phyloP scores from a whole-genome alignment of 2,113 vertebrate species.

The Macaca nemestrina region DNA sequence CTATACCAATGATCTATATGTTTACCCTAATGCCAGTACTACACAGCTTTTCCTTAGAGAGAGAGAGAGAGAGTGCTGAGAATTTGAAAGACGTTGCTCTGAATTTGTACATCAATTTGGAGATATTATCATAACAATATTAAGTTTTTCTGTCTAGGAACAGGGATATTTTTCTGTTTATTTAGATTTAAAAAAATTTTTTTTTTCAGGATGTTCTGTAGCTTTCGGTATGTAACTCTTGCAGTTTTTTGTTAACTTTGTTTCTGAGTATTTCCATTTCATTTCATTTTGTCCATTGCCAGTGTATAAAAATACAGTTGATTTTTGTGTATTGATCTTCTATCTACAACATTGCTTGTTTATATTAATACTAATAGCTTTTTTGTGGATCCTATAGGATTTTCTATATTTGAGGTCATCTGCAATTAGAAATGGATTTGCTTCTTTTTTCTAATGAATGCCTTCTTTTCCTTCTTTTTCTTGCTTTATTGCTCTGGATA shows the following conservation, averaged over 20 bases:
- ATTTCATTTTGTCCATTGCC: neutral
- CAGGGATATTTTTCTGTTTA: neutral
- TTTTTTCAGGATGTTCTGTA: neutral
- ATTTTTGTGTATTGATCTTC: neutral
- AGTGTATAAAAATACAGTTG: neutral
- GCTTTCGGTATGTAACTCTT: neutral
- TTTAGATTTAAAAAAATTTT: neutral
- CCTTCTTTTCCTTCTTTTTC: neutral
- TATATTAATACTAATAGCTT: neutral
- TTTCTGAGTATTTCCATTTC: neutral
- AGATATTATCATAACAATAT: neutral
- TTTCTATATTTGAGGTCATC: neutral
- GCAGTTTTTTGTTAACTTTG: neutral
- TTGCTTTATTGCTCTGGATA: neutral
- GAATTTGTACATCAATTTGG: neutral
- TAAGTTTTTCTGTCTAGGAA: neutral
- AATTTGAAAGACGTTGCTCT: neutral
- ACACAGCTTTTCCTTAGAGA: neutral
- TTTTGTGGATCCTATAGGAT: neutral
- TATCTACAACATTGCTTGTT: neutral
- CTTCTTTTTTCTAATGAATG: neutral
- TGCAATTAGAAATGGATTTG: neutral
- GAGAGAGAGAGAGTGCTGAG: neutral
- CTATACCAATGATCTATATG: neutral
- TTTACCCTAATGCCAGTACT: neutral